phyloP scores from a whole-genome alignment of 2,113 vertebrate species.

The Prolemur simus region DNA sequence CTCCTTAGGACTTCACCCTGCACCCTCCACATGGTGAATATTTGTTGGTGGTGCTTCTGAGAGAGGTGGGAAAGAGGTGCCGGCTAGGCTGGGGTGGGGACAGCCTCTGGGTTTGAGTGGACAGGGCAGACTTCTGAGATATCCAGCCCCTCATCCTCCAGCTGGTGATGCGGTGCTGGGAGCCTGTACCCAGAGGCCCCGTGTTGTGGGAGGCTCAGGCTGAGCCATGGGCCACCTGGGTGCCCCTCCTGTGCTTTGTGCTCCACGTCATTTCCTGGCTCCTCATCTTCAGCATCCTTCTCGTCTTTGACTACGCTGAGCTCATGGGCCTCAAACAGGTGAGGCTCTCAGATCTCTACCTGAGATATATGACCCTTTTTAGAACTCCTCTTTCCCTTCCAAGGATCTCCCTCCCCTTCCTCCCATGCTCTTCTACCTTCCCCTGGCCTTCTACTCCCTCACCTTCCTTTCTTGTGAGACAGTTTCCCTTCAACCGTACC shows the following conservation, averaged over 20 bases:
- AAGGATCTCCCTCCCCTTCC: neutral
- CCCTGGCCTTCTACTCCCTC: neutral
- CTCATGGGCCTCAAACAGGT: slow-evolving; percentile 95
- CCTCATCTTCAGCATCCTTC: slow-evolving; percentile 92
- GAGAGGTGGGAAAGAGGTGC: neutral
- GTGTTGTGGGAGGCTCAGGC: slow-evolving; percentile 90
- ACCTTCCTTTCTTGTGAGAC: neutral
- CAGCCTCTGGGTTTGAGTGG: neutral
- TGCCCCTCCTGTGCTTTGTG: slow-evolving; percentile 90
- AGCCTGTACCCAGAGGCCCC: slow-evolving; percentile 86
- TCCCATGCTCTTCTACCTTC: neutral
- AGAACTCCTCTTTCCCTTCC: neutral
- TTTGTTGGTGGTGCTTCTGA: neutral
- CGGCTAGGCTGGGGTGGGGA: too few relatives aligned
- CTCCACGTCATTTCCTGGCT: slow-evolving; percentile 93
- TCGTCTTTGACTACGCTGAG: slow-evolving; percentile 93
- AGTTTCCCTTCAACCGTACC: neutral
- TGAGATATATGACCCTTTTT: neutral
- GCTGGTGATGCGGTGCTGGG: slow-evolving; percentile 90
- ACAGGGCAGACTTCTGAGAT: neutral
- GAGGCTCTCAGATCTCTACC: neutral
- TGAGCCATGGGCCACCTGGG: slow-evolving; percentile 90
- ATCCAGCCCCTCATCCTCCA: slow-evolving; percentile 51
- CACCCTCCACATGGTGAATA: neutral
- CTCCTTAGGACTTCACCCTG: neutral